Evolutionary conservation across 2,797 vertebrate genomes (phyloP).

Genomic region (Hydrocynus forskahlii): DNA sequence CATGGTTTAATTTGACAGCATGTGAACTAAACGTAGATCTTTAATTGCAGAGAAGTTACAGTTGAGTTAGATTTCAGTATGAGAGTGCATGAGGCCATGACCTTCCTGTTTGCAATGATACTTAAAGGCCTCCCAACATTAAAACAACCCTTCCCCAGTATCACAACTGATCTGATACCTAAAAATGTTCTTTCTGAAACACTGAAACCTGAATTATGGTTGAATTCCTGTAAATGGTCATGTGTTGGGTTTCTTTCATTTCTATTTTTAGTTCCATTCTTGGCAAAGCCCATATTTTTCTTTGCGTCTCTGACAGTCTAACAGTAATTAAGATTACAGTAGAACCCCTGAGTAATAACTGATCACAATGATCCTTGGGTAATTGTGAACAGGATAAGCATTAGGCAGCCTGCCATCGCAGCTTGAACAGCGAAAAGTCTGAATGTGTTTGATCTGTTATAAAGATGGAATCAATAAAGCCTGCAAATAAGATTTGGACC

Average conservation of each 20-base stretch:
- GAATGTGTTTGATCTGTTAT: constrained; percentile 44
- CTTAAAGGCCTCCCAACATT: constrained; percentile 11
- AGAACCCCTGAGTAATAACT: constrained; percentile 27
- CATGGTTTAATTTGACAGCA: too few relatives aligned
- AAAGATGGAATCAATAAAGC: constrained; percentile 21
- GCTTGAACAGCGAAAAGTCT: constrained; percentile 29
- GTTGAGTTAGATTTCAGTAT: too few relatives aligned
- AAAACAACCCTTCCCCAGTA: constrained; percentile 62
- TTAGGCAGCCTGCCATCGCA: constrained; percentile 7
- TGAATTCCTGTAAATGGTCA: constrained; percentile 73
- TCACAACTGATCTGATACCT: constrained; percentile 74
- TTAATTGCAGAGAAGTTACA: too few relatives aligned
- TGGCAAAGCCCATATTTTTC: constrained; percentile 57
- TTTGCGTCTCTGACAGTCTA: constrained; percentile 43
- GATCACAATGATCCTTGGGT: constrained; percentile 9
- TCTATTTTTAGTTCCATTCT: constrained; percentile 53
- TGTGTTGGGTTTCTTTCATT: constrained; percentile 67
- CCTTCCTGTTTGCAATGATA: constrained; percentile 5
- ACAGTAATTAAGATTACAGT: constrained; percentile 28
- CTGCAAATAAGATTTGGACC: constrained; percentile 34
- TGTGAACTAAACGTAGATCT: too few relatives aligned
- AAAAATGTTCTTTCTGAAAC: constrained; percentile 60
- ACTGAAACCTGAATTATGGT: constrained; percentile 63
- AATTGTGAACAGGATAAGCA: constrained; percentile 26
- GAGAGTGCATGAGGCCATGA: constrained; percentile 31